Evolutionary conservation across 30 jellyfish, hydroid and myxozoan genomes (phyloP), one percentile per base, ranked within the genome.

Genomic region (Aurelia sp.): DNA sequence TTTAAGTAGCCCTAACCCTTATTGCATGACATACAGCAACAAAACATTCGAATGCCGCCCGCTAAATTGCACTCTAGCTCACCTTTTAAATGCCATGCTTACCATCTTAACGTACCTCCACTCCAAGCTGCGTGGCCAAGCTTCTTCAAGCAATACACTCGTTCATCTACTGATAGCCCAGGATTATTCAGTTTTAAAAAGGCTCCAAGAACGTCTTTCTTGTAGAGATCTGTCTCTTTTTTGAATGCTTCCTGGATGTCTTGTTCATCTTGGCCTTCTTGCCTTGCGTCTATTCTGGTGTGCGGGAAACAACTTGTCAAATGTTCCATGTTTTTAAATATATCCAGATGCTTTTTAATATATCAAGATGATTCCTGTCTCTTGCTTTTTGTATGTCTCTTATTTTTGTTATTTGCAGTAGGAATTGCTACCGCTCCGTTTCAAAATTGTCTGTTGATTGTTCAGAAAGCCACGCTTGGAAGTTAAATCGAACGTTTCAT

Each of bases 41-140:
- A 27, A 27, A 27, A 2, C 33, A 27, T 27, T 27, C 33, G 33
- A 27, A 27, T 27, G 33, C 33, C 33, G 33, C 33, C 33, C 33
- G 33, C 33, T n/a, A 27, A 27, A 27, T 27, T 38, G 9, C 9
- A 38, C 9, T 38, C 7, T 38, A 4, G 9, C 50, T 7, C 8
- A 38, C 50, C 50, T 4, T 38, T 38, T 38, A 4, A 38, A 38
- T 38, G 50, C 50, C 3, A 38, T 38, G 10, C 50, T 7, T 38
- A 7, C 9, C 50, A 38, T 38, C 50, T 38, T 4, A 38, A 38
- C 40, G 53, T 30, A 12, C 93, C 93, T 11, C 93, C 93, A 4
- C 81, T 72, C 93, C 93, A 84, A n/a, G 88, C 79, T 35, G 35
- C 31, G 19, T 40, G 10, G 3, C 93, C 93, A 4, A 84, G 52